phyloP scores from a whole-genome alignment of 2,113 vertebrate genomes.

The Callaeas wilsoni region DNA sequence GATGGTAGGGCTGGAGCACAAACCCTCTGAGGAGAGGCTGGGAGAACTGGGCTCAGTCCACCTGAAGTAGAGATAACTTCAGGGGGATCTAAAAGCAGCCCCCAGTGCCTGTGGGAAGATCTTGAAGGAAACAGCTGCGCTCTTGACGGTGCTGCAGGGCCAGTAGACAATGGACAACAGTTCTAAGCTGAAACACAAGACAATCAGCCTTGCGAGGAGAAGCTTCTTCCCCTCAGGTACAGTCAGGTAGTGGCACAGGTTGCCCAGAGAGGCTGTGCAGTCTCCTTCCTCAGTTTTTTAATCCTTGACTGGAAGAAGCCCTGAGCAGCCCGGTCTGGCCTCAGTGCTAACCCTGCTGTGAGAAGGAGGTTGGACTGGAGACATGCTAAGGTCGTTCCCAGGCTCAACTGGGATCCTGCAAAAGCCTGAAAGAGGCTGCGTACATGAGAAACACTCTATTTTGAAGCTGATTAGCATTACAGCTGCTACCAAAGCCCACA shows the following conservation, averaged over 20 bases:
- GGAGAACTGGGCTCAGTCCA: background rate
- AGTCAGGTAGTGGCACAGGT: background rate
- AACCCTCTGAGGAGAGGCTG: background rate
- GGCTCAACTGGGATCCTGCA: background rate
- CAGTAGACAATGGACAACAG: background rate
- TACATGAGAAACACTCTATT: background rate
- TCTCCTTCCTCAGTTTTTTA: background rate
- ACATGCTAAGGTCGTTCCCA: background rate
- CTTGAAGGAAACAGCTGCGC: background rate
- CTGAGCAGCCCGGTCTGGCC: background rate
- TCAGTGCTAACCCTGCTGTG: background rate
- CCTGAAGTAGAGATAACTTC: background rate
- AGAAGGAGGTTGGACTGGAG: background rate
- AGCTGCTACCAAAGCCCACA: background rate
- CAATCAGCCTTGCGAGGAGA: background rate
- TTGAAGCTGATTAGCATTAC: background rate
- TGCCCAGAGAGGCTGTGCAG: background rate
- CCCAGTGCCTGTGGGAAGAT: background rate
- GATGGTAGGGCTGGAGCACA: background rate
- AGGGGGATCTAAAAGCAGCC: background rate
- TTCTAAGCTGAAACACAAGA: background rate
- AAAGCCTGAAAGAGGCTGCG: background rate
- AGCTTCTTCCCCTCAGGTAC: background rate
- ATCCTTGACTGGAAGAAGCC: background rate
- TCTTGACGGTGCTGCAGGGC: background rate